Evolutionary conservation across 2,113 vertebrate species (phyloP), one percentile per base, ranked within the genome.

Genomic region (Poecile atricapillus): DNA sequence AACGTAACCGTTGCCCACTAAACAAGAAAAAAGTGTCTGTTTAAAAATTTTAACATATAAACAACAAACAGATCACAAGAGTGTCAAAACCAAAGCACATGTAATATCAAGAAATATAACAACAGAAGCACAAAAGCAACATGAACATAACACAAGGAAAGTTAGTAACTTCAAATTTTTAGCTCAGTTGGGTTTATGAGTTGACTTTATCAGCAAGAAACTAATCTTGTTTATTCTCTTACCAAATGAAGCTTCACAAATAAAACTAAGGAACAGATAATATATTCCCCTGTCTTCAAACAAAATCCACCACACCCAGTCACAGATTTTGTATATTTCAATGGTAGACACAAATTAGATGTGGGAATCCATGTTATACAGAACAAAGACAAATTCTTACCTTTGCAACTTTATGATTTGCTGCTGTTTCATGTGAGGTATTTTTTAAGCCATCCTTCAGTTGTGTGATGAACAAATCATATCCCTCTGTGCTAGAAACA

Each of bases 381-480:
- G 23, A 30, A 77, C 6, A 50, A 27, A 70, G 37, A 80, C 21
- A 64, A 86, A 77, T 77, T 93, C 98, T 98, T 95, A 99, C 99
- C 99, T 99, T 99, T 93, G 99, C 99, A 98, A 99, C 99, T 98
- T 99, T 99, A 98, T 99, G 99, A 98, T 99, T 99, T 98, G 99
- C 99, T 98, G 99, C 99, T 24, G 99, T 99, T 98, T 99, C 99
- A 28, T 99, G 99, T 97, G 99, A 99, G 98, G 99, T 99, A 98
- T 99, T 99, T 98, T 99, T 99, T 97, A 99, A 98, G 95, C 99
- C 99, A 97, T 99, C 99, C 98, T 99, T 99, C 90, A 99, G 98
- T 95, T 99, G 99, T 80, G 98, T 98, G 97, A 99, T 99, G 95
- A 99, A 99, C 91, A 99, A 98, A 97, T 99, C 99, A 70, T 99